phyloP scores from a whole-genome alignment of 2,888 invertebrate species.

The Campopleginae sp. region DNA sequence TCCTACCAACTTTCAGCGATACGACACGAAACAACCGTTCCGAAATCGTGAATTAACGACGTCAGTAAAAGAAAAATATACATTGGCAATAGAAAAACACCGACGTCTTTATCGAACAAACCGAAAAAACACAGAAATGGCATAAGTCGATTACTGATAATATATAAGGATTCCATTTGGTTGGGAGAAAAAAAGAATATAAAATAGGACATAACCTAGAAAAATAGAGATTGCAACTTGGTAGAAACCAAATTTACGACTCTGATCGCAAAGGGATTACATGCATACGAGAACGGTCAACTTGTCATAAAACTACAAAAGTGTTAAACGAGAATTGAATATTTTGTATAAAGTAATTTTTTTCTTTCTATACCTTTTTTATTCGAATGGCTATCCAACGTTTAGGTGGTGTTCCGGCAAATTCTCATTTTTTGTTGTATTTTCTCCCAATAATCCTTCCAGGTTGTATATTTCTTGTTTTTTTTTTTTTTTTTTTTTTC shows the following conservation, averaged over 20 bases:
- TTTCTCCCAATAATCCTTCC: constrained; percentile 41
- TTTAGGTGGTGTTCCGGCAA: constrained; percentile 67
- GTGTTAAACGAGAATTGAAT: constrained; percentile 7
- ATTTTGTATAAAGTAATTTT: constrained; percentile 19
- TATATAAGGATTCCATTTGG: neutral
- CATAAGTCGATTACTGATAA: neutral
- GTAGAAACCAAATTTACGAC: neutral
- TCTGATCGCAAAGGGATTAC: neutral
- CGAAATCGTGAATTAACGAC: neutral
- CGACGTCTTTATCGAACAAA: neutral
- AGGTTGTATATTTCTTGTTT: constrained; percentile 22
- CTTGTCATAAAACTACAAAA: neutral
- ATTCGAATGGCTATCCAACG: constrained; percentile 56
- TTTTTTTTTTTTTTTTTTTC: constrained; percentile 50
- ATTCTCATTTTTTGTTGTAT: constrained; percentile 62
- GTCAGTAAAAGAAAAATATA: neutral
- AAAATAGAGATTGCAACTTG: constrained; percentile 18
- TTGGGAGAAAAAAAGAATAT: constrained; percentile 19
- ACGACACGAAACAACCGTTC: neutral
- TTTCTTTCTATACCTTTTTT: constrained; percentile 48
- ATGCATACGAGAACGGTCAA: neutral
- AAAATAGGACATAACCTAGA: constrained; percentile 50
- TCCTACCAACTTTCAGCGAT: neutral
- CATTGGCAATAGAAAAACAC: neutral
- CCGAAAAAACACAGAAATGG: neutral